These are phyloP conservation scores for Halisarca cf. caerulea DNA, from an alignment of 37 sponge, comb jelly and placozoan species.

Conservation along the genomic window DNA sequence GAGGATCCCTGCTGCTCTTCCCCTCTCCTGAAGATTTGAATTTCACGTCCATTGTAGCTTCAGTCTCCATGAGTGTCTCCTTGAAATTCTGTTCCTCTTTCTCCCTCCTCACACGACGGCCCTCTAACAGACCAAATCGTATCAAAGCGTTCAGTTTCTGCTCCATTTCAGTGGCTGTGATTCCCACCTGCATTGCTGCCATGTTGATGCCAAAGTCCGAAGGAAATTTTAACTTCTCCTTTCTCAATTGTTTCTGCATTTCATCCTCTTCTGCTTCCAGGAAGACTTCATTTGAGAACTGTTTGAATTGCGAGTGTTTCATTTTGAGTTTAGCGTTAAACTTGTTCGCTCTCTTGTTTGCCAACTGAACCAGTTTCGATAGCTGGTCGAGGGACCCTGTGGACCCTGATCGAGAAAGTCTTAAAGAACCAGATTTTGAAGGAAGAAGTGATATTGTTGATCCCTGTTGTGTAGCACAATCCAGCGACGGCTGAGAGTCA, in stretches of 20 bases:
- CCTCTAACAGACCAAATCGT: neutral
- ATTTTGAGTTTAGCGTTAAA: slow-evolving; percentile 2
- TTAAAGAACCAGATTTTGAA: neutral
- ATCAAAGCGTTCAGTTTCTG: slow-evolving; percentile 20
- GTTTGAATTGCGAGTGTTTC: neutral
- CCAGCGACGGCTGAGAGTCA: neutral
- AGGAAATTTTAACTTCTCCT: slow-evolving; percentile 53
- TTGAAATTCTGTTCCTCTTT: neutral
- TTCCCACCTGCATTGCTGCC: slow-evolving; percentile 12
- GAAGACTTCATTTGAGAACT: neutral
- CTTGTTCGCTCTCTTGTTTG: neutral
- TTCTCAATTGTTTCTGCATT: slow-evolving; percentile 3
- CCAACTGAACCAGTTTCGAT: neutral
- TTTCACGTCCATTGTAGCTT: neutral
- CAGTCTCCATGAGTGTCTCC: neutral
- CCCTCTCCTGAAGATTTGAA: neutral
- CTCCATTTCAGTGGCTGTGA: slow-evolving; percentile 8
- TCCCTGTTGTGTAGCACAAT: neutral
- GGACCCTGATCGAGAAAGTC: neutral
- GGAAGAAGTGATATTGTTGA: neutral
- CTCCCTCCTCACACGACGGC: neutral
- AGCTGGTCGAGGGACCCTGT: neutral
- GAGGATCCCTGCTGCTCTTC: neutral
- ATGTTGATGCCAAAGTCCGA: slow-evolving; percentile 40
- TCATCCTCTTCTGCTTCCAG: slow-evolving; percentile 61